These are phyloP conservation scores for Calameuta idolon DNA, from an alignment of 2,888 invertebrate species.

Conservation along the genomic window DNA sequence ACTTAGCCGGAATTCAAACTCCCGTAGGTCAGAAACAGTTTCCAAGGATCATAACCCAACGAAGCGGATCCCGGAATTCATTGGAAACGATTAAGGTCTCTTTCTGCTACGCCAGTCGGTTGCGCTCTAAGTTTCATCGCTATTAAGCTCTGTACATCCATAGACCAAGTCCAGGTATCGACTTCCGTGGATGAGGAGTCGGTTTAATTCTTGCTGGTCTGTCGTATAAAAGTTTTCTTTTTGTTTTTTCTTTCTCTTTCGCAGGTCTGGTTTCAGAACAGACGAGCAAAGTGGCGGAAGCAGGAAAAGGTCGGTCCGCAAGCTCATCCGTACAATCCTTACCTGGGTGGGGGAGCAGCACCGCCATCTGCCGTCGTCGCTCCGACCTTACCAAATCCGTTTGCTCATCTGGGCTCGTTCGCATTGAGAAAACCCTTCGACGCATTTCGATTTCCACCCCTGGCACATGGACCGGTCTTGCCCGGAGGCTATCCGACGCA, in stretches of 20 bases:
- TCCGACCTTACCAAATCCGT: slow-evolving; percentile 84
- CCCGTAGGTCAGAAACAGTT: slow-evolving; percentile 39
- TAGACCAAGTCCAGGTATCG: too few species aligned
- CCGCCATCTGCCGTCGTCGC: slow-evolving; percentile 77
- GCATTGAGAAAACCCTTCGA: slow-evolving; percentile 78
- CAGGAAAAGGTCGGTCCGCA: slow-evolving; percentile 94
- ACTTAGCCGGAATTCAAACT: slow-evolving; percentile 49
- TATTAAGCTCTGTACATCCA: not conserved
- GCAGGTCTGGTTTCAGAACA: slow-evolving; percentile 95
- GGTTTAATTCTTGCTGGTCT: not conserved
- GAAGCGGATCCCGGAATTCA: not conserved
- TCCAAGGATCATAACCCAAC: slow-evolving; percentile 37
- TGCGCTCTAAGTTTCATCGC: not conserved
- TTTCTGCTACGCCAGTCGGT: not conserved
- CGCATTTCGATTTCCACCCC: slow-evolving; percentile 78
- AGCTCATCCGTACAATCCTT: slow-evolving; percentile 90
- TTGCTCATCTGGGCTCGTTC: slow-evolving; percentile 79
- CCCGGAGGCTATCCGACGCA: slow-evolving; percentile 73
- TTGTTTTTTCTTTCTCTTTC: slow-evolving; percentile 56
- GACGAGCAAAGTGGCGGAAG: slow-evolving; percentile 92
- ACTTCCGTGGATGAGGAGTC: not conserved
- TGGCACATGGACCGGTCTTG: slow-evolving; percentile 69
- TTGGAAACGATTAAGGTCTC: not conserved
- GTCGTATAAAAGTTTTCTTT: not conserved
- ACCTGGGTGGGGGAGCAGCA: slow-evolving; percentile 76